phyloP scores from a whole-genome alignment of 2,113 vertebrate genomes.

The Tragelaphus strepsiceros region DNA sequence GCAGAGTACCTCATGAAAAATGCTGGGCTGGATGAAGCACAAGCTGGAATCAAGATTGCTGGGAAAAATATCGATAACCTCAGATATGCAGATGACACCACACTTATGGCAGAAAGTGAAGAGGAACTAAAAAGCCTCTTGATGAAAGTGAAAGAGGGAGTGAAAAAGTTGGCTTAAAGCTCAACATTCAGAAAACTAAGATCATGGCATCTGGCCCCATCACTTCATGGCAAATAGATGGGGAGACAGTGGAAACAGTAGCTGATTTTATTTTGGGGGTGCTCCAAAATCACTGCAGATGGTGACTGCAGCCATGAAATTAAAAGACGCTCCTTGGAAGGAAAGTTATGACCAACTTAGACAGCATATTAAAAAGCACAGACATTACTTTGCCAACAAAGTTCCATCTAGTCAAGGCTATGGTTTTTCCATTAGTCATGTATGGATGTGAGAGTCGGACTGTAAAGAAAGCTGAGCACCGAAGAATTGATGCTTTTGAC shows the following conservation, averaged over 20 bases:
- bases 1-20: background rate
- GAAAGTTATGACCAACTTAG: background rate
- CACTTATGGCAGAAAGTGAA: background rate
- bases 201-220: background rate
- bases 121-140: background rate
- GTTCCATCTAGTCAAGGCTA: background rate
- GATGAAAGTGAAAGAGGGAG: background rate
- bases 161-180: background rate
- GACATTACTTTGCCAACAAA: background rate
- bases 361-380: background rate
- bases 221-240: background rate
- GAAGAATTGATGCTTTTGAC: background rate
- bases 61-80: background rate
- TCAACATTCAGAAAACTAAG: background rate
- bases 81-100: background rate
- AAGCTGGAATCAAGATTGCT: background rate
- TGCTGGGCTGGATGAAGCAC: accelerated
- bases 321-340: background rate
- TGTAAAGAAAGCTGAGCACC: accelerated
- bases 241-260: background rate
- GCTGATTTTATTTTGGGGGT: background rate
- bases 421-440: background rate
- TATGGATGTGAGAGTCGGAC: background rate
- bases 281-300: background rate
- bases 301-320: background rate